Evolutionary conservation across 2,797 vertebrate genomes (phyloP), one percentile per base, ranked within the genome.

Genomic region (Fratercula arctica): DNA sequence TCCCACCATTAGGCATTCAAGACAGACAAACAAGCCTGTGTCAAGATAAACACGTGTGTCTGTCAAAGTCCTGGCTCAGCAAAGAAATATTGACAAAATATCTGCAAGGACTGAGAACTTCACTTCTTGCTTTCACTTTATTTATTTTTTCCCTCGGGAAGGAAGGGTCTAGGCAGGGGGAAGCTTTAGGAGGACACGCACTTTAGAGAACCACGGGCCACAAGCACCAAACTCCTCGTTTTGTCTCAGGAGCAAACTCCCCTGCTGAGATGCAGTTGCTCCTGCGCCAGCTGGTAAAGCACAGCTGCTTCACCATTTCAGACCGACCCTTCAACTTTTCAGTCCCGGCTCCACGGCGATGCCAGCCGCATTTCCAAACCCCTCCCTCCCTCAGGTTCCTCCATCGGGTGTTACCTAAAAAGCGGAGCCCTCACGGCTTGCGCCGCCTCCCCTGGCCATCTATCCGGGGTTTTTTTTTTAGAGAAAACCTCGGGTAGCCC

Each of bases 401-500:
- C 3, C 72, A 18, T 3, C 54, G 33, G 20, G 3, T 15, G 23
- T 17, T 29, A 13, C 1, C 59, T 16, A 85, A 43, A 29, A 21
- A 66, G 48, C 12, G 4, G 35, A 48, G 54, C 25, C n/a, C 48
- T 8, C 43, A 9, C 7, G 9, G 3, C n/a, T 7, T 15, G 33
- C 15, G 7, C 17, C 25, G 54, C 33, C 33, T 39, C 26, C 45
- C 41, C 11, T 5, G n/a, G 1, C 7, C 24, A 6, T 26, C 28
- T 5, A 0, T 13, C 12, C 2, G n/a, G 1, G 60, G 4, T 1
- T 43, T n/a, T 29, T n/a, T 29, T 14, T 37, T 39, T 0, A 23
- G 8, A 41, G 54, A 31, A 45, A n/a, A 53, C 31, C 16, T 6
- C n/a, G 1, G 73, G 51, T 46, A 60, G 57, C 64, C n/a, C 23